Conservation (phyloP, 2,888 invertebrate genomes). For the Fabriciana adippe region DNA sequence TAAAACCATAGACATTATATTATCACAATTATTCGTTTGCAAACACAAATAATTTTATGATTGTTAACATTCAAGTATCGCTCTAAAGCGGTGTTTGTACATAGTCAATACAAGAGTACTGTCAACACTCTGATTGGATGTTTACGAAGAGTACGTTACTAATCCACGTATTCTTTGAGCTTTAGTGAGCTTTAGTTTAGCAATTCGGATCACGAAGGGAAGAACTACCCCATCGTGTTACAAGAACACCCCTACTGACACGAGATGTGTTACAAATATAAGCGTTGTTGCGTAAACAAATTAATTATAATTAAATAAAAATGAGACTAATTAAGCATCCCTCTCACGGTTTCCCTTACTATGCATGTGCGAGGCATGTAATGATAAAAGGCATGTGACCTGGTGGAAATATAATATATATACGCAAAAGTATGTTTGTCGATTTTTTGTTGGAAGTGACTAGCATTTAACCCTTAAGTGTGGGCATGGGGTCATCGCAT, state of each 20-base stretch:
- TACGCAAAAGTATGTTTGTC: too few species aligned
- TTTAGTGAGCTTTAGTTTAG: conserved; percentile 13
- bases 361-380: conserved; percentile 26
- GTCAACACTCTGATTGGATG: conserved; percentile 57
- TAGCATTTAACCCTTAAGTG: too few species aligned
- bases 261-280: conserved; percentile 21
- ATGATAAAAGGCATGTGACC: not conserved
- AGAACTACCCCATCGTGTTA: conserved; percentile 41
- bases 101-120: conserved; percentile 46
- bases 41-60: conserved; percentile 12
- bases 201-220: conserved; percentile 44
- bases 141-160: conserved; percentile 45
- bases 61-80: conserved; percentile 41
- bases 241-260: conserved; percentile 38
- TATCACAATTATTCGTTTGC: not conserved
- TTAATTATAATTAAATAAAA: conserved; percentile 45
- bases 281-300: conserved; percentile 40
- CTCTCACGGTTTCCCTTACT: conserved; percentile 34
- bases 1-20: conserved; percentile 1
- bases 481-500: too few species aligned
- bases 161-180: conserved; percentile 42
- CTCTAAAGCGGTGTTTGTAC: conserved; percentile 42
- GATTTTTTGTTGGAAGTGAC: too few species aligned
- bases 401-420: too few species aligned
- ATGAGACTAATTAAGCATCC: conserved; percentile 41